phyloP scores from a whole-genome alignment of 2,113 vertebrate species.

The Meriones unguiculatus region DNA sequence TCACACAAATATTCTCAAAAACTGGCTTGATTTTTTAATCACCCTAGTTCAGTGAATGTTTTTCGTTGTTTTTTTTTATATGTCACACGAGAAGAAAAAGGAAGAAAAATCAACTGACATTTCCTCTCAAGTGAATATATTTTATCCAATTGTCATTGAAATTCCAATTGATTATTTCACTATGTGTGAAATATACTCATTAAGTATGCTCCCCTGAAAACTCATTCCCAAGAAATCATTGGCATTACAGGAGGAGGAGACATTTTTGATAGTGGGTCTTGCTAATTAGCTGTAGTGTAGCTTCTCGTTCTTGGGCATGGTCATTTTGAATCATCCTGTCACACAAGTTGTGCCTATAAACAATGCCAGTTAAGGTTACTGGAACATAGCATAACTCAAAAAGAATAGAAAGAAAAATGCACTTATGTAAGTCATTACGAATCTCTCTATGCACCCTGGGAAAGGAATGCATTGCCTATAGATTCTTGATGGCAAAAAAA shows the following conservation, averaged over 20 bases:
- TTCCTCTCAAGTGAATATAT: neutral
- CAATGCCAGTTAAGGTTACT: neutral
- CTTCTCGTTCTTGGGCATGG: neutral
- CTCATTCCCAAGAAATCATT: neutral
- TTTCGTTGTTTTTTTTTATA: neutral
- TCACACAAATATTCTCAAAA: neutral
- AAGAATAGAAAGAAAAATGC: neutral
- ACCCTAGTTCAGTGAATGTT: neutral
- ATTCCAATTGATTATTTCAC: constrained; percentile 40
- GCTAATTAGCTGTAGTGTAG: neutral
- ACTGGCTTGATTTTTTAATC: neutral
- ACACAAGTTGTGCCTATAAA: neutral
- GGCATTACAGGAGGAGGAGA: neutral
- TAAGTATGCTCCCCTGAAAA: constrained; percentile 17
- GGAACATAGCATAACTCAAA: neutral
- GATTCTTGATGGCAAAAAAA: neutral
- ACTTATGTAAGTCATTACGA: neutral
- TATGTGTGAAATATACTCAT: neutral
- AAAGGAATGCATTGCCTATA: neutral
- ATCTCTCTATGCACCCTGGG: neutral
- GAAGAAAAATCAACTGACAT: neutral
- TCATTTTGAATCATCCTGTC: neutral
- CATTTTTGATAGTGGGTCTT: neutral
- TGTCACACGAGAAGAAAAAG: neutral
- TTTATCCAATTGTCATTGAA: neutral